Percentiles rank a stretch among this genome's conserved stretches.
phyloP scores from a whole-genome alignment of 2,888 invertebrate species.

The Torymus texanus region DNA sequence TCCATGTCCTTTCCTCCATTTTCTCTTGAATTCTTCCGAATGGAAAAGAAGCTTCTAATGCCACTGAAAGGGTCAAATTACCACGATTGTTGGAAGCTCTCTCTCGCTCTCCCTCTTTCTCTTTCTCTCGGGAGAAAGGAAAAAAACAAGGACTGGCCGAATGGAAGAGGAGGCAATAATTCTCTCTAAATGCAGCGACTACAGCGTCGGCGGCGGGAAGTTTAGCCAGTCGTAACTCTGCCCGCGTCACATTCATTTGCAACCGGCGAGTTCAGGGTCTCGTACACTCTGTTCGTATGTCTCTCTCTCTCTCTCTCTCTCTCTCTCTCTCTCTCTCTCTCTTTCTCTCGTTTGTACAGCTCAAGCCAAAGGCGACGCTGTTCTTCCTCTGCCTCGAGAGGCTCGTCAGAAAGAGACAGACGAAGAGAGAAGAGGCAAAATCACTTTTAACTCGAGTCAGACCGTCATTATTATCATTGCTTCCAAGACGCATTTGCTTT shows the following conservation, averaged over 20 bases:
- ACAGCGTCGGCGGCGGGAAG: slow-evolving; percentile 17
- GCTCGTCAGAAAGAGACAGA: slow-evolving; percentile 15
- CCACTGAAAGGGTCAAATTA: too few species aligned
- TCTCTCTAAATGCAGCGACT: neutral
- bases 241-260: slow-evolving; percentile 49
- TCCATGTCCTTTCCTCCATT: too few species aligned
- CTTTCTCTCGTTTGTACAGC: too few species aligned
- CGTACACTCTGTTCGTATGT: neutral
- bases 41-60: neutral
- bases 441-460: slow-evolving; percentile 30
- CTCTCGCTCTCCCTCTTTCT: too few species aligned
- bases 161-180: slow-evolving; percentile 9
- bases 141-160: neutral
- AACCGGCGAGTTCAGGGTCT: slow-evolving; percentile 47
- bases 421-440: slow-evolving; percentile 16
- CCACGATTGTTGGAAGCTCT: too few species aligned
- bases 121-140: too few species aligned
- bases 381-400: neutral
- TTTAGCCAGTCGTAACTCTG: slow-evolving; percentile 44
- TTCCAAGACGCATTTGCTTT: slow-evolving; percentile 1
- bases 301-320: too few species aligned
- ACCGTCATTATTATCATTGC: slow-evolving; percentile 32
- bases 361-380: slow-evolving; percentile 17
- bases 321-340: too few species aligned
- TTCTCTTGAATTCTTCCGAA: too few species aligned